Evolutionary conservation across 1,140 invertebrate genomes (phyloP), one percentile per base, ranked within the genome.

Genomic region (Bombus soroeensis): DNA sequence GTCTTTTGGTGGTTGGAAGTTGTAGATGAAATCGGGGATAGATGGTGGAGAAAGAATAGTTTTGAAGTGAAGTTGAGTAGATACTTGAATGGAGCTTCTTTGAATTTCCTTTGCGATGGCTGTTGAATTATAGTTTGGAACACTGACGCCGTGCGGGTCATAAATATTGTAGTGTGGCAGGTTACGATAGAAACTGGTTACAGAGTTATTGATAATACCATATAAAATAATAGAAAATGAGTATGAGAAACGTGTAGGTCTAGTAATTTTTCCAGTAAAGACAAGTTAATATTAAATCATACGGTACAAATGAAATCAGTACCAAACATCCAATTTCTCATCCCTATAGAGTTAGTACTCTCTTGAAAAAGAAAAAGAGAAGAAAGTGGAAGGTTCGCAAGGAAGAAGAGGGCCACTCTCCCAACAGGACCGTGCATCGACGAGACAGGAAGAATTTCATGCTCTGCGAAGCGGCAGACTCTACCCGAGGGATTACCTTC

Each of bases 401-500:
- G 43, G n/a, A 71, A 86, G 85, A 4, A 81, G 87, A 89, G 75
- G 71, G 68, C 80, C 72, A 78, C 83, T 86, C 83, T 86, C 70
- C 18, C 28, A 62, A 66, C 73, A 75, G 85, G 70, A 66, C 71
- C 53, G 77, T 75, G 83, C 78, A 85, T 64, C 82, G 83, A 85
- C 85, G 91, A 92, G 91, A 92, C 92, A 93, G 92, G 93, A 94
- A 93, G 92, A 93, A 94, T 94, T 94, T 94, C 93, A 94, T 90
- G 93, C 93, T 94, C 90, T 88, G 87, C 89, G 86, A 91, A 94
- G 93, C 93, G 81, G 92, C 90, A 93, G 93, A 94, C 93, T 94
- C 93, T 92, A 93, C 93, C 92, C 93, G 89, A 93, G 93, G 93
- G 93, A 94, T 94, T 94, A 94, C 93, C 93, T 94, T 92, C 93